Evolutionary conservation across 2,113 vertebrate species (phyloP), one percentile per base, ranked within the genome.

Genomic region (Syngnathus scovelli): DNA sequence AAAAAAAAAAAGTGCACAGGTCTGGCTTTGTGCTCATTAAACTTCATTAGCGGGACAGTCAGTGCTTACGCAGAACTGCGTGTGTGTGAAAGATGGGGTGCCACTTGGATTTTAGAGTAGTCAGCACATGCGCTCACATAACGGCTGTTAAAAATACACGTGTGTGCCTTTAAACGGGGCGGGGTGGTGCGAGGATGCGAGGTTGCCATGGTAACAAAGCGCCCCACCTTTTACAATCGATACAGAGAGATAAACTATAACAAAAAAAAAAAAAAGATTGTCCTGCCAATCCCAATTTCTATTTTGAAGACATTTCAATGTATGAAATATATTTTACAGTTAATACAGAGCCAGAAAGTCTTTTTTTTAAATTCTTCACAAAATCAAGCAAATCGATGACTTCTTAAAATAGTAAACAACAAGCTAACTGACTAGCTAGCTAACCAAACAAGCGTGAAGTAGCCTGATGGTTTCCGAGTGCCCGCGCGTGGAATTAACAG

Each of bases 31-130:
- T 69, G 65, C 69, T 85, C 86, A 88, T 89, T 89, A 89, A 89
- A 89, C 86, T 88, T 89, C 88, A 87, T 88, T 89, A 89, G 13
- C 72, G 78, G 74, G 76, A 85, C 86, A 84, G 81, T 85, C 64
- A 59, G 77, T 82, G 86, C 81, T 79, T 85, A 78, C 77, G 70
- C 76, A 81, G 80, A 75, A 65, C 38, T 75, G 61, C 39, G 54
- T 33, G 12, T 56, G 39, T 75, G 79, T 88, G 81, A 89, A 87
- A 83, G 78, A 89, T 89, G 83, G 77, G 72, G 67, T 83, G 81
- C 81, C 85, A 85, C 76, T 82, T 82, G 68, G 43, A 75, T 83
- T 89, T 87, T 84, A 85, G 76, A 68, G 78, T 77, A 85, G 86
- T 89, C 88, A 89, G 88, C 61, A 48, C 44, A 62, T 60, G 60